Evolutionary conservation across 2,113 vertebrate species (phyloP).

Genomic region (Halichoerus grypus): DNA sequence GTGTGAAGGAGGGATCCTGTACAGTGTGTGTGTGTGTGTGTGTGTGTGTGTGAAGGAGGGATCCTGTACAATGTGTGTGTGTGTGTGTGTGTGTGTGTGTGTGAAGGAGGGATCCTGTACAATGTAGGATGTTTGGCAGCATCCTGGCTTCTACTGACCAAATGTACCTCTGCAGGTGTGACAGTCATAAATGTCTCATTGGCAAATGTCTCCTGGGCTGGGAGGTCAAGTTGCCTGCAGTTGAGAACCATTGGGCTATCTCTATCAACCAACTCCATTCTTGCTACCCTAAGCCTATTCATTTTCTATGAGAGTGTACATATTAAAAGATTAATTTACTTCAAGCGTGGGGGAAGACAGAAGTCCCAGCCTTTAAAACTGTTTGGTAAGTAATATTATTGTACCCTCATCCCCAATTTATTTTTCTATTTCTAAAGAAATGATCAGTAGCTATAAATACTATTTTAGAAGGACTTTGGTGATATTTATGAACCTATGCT

Average conservation of each 20-base stretch:
- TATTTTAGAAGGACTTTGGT: not conserved
- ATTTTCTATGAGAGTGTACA: not conserved
- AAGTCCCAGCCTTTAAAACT: not conserved
- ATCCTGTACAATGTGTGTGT: too few relatives aligned
- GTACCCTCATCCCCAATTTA: not conserved
- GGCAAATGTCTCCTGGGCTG: not conserved
- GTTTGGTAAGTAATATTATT: not conserved
- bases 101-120: not conserved
- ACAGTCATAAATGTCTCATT: not conserved
- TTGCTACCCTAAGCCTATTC: not conserved
- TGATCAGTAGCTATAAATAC: not conserved
- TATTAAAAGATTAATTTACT: not conserved
- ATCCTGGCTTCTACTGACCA: not conserved
- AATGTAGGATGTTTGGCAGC: not conserved
- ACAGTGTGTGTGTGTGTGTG: not conserved
- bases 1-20: not conserved
- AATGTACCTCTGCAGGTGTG: not conserved
- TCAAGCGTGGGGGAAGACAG: not conserved
- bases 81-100: too few relatives aligned
- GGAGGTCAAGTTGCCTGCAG: not conserved
- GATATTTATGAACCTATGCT: not conserved
- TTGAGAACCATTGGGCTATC: not conserved
- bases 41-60: not conserved
- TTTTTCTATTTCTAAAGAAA: constrained; percentile 1
- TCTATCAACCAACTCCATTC: not conserved